These are phyloP conservation scores for Centropus bengalensis DNA, from an alignment of 2,113 vertebrate genomes.

Conservation along the genomic window DNA sequence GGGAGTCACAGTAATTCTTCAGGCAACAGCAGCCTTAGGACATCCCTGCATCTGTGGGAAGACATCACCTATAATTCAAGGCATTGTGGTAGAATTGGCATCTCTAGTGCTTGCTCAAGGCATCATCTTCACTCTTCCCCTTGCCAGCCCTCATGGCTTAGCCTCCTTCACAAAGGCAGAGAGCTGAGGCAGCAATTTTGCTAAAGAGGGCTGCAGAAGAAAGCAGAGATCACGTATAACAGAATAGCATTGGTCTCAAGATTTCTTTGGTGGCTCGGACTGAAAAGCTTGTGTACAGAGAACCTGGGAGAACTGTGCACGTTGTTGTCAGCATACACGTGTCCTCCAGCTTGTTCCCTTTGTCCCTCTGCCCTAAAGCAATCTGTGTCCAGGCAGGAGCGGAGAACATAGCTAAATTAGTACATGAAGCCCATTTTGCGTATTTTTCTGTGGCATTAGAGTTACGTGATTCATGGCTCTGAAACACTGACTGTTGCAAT, in stretches of 20 bases:
- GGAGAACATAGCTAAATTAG: not conserved
- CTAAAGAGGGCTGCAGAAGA: not conserved
- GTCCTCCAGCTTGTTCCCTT: not conserved
- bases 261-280: not conserved
- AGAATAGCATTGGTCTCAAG: not conserved
- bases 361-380: slow-evolving; percentile 10
- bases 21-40: slow-evolving; percentile 45
- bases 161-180: slow-evolving; percentile 4
- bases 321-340: not conserved
- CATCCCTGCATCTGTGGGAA: slow-evolving; percentile 39
- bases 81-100: slow-evolving; percentile 55
- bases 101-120: slow-evolving; percentile 34
- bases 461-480: slow-evolving; percentile 15
- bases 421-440: not conserved
- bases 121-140: not conserved
- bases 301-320: not conserved
- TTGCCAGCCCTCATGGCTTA: slow-evolving; percentile 15
- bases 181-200: not conserved
- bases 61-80: slow-evolving; percentile 54
- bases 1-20: not conserved
- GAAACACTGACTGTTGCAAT: not conserved
- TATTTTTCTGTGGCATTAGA: slow-evolving; percentile 27
- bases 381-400: not conserved
- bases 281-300: not conserved
- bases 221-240: not conserved